Percentiles rank a stretch among this genome's conserved stretches.
These are phyloP conservation scores for Meleagris gallopavo DNA, from an alignment of 2,113 vertebrate species.

Conservation along the genomic window DNA sequence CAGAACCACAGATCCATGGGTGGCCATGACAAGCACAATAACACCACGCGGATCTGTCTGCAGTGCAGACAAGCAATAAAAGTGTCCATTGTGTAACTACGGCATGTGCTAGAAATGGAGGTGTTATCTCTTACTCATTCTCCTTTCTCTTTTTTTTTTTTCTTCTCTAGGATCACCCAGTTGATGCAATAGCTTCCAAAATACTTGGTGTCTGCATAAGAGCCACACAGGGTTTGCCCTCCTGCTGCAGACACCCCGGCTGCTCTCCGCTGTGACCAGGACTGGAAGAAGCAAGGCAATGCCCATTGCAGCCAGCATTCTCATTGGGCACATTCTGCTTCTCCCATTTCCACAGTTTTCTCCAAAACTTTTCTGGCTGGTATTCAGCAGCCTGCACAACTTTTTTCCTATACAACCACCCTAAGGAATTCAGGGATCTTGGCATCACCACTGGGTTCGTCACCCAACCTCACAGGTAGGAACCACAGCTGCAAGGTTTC, in stretches of 20 bases:
- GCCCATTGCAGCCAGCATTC: not conserved
- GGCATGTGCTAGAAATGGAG: not conserved
- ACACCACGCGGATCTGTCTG: not conserved
- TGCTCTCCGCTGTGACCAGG: not conserved
- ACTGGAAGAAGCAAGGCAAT: rapidly evolving
- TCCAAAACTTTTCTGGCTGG: not conserved
- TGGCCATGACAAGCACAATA: not conserved
- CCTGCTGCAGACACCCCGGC: not conserved
- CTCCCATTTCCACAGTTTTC: not conserved
- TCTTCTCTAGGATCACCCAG: not conserved
- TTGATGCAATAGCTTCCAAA: not conserved
- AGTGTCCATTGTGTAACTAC: not conserved
- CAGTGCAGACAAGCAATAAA: rapidly evolving
- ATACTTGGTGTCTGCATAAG: not conserved
- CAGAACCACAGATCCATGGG: not conserved
- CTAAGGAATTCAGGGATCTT: rapidly evolving
- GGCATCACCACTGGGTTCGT: not conserved
- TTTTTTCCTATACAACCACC: rapidly evolving
- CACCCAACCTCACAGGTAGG: not conserved
- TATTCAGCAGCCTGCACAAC: not conserved
- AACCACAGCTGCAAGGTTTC: not conserved
- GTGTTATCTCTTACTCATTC: not conserved
- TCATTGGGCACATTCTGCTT: not conserved
- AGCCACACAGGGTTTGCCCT: rapidly evolving
- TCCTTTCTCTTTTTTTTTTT: not conserved